These are phyloP conservation scores for Rhineura floridana DNA, from an alignment of 2,113 vertebrate genomes.

Conservation along the genomic window DNA sequence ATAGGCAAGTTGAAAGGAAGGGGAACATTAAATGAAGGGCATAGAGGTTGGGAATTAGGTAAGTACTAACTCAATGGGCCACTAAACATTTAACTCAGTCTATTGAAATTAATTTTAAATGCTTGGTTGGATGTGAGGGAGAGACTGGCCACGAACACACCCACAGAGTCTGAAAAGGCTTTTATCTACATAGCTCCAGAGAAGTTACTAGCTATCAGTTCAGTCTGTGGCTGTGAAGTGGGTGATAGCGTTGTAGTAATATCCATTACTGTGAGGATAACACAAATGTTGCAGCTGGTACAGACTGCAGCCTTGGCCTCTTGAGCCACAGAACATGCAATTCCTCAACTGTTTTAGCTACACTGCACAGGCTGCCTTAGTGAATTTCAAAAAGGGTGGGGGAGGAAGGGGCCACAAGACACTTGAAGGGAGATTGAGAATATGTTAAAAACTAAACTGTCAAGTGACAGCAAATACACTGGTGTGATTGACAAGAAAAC, in stretches of 20 bases:
- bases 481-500: background rate
- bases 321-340: background rate
- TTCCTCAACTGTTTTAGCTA: background rate
- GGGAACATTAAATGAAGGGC: background rate
- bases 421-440: background rate
- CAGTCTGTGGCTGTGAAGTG: background rate
- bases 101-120: background rate
- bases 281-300: background rate
- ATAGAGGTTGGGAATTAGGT: background rate
- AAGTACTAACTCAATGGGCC: background rate
- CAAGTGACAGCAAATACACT: background rate
- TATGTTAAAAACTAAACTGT: background rate
- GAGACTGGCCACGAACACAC: background rate
- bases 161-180: background rate
- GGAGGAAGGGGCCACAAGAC: background rate
- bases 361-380: background rate
- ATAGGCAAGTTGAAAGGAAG: background rate
- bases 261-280: background rate
- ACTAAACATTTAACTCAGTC: background rate
- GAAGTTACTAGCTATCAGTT: background rate
- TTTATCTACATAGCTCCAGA: too few species aligned
- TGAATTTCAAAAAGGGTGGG: background rate
- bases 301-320: background rate
- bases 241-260: background rate
- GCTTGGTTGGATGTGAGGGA: too few species aligned